A percentile compares a stretch with the other conserved stretches of the same genome.
phyloP scores from a whole-genome alignment of 2,888 invertebrate species.

The Macropis europaea region DNA sequence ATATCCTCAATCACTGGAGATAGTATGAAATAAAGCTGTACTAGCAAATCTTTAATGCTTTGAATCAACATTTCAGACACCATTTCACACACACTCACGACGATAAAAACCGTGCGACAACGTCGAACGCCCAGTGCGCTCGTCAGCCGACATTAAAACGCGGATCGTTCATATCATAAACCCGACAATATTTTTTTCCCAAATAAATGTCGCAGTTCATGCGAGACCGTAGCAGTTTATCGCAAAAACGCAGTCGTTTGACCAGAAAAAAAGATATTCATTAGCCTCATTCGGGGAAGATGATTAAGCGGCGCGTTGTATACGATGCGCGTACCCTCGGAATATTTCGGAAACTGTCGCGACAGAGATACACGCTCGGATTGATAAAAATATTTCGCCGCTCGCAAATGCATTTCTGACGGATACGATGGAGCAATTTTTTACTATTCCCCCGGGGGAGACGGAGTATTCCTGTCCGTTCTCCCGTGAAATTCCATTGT shows the following conservation, averaged over 20 bases:
- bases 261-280: constrained; percentile 11
- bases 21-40: too few species aligned
- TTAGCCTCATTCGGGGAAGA: constrained; percentile 7
- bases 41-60: too few species aligned
- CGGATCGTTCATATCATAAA: too few species aligned
- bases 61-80: too few species aligned
- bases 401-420: constrained; percentile 8
- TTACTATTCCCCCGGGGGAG: not conserved
- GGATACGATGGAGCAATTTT: constrained; percentile 18
- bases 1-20: too few species aligned
- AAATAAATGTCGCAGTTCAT: not conserved
- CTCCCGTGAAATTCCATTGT: constrained; percentile 48
- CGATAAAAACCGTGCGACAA: too few species aligned
- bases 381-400: constrained; percentile 38
- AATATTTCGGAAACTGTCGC: not conserved
- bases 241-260: not conserved
- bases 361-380: not conserved
- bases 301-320: constrained; percentile 18
- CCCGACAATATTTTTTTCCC: not conserved
- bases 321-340: not conserved
- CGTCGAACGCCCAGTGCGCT: too few species aligned
- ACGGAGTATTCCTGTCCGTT: constrained; percentile 39
- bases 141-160: too few species aligned
- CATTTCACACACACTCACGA: too few species aligned
- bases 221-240: not conserved